Evolutionary conservation across 2,888 invertebrate genomes (phyloP), one percentile per base, ranked within the genome.

Genomic region (Oconnorella tubifera): DNA sequence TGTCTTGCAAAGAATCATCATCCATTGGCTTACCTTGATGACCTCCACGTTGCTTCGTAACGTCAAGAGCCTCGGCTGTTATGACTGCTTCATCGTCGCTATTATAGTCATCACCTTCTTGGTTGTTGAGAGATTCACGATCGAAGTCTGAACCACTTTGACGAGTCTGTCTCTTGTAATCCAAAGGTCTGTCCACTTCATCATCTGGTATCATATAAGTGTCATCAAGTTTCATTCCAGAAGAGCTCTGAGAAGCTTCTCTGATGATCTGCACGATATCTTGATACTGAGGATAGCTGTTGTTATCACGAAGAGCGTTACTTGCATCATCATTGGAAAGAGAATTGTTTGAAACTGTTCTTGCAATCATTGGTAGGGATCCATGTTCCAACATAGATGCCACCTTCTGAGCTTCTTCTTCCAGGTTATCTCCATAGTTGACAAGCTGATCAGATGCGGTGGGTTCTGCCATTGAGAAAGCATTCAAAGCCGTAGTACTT

Each of bases 381-480:
- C 80, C 80, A 56, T 77, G 74, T 67, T 80, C 79, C n/a, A 80
- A 68, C 63, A 79, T 75, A 4, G 76, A 74, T 6, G 79, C 80
- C 67, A 80, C 78, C 67, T 79, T 79, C 55, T 78, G 76, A 29
- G 80, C 80, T 69, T 80, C 80, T 28, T 72, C 75, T 66, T 80
- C 76, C 23, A 80, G 68, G 64, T 79, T 76, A 64, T 75, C 75
- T 53, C 76, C 76, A 19, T 78, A 70, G 67, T 77, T 78, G 31
- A 79, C 66, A 58, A 73, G 67, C 64, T 78, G 77, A 2, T 61
- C 63, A 33, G 29, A 29, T 14, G 64, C 68, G 69, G 63, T 75
- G 75, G 58, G 74, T 76, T 29, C 76, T 75, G 48, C 64, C 66
- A 53, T 74, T 3, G 61, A 55, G 40, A 65, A 65, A 27, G 62